Conservation (phyloP, 37 sponge, comb jelly and placozoan genomes). For the Cliona cf. orientalis region DNA sequence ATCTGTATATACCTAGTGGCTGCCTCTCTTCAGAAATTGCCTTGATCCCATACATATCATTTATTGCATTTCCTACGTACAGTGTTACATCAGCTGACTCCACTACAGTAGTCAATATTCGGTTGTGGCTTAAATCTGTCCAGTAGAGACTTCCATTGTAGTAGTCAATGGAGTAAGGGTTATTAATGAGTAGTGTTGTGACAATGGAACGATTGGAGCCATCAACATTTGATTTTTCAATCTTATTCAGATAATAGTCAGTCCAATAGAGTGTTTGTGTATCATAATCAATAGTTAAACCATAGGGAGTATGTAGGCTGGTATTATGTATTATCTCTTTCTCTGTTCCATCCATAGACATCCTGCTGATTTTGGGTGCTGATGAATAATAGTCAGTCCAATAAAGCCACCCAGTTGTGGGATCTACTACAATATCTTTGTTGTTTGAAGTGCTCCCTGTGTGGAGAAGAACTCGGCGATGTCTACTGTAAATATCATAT, state of each 20-base stretch:
- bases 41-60: slow-evolving; percentile 11
- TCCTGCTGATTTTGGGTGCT: not conserved
- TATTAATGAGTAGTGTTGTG: not conserved
- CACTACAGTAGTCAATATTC: not conserved
- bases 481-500: slow-evolving; percentile 6
- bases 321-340: slow-evolving; percentile 9
- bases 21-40: slow-evolving; percentile 5
- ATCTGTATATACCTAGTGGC: not conserved
- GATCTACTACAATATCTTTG: slow-evolving; percentile 41
- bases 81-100: not conserved
- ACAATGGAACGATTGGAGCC: slow-evolving; percentile 15
- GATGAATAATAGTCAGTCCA: too few relatives aligned
- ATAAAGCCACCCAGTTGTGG: slow-evolving; percentile 23
- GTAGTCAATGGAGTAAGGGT: slow-evolving; percentile 3
- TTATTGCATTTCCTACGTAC: not conserved
- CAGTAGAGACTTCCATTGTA: slow-evolving; percentile 30
- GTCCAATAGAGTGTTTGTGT: slow-evolving; percentile 32
- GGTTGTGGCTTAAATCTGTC: not conserved
- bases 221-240: slow-evolving; percentile 28
- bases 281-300: slow-evolving; percentile 14
- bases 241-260: slow-evolving; percentile 10
- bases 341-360: slow-evolving; percentile 34
- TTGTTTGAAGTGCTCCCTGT: not conserved
- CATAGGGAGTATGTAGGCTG: slow-evolving; percentile 7
- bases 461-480: slow-evolving; percentile 23